Base-by-base conservation (phyloP, 2,113 vertebrate genomes). In the Tyrannus savana region DNA sequence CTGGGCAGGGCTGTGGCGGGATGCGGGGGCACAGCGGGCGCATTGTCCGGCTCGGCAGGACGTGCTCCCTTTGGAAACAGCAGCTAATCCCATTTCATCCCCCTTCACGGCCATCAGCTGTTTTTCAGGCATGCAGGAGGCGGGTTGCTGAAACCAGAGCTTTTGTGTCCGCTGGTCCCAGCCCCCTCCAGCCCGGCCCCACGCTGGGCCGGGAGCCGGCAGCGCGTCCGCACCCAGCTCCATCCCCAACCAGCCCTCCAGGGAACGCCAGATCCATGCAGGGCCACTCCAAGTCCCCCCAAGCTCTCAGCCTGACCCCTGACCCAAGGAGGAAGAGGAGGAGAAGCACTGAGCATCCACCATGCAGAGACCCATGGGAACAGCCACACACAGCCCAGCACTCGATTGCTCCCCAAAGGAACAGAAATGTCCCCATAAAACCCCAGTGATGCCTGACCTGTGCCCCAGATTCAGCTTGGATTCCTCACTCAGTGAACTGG, bases 81-180 rank as follows among this genome's bases (percentile, higher is more conserved):
- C 92, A 62, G 96, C 68, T 98, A 97, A 97, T 97, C 97, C 97
- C 95, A 94, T 85, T 97, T 97, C 93, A 96, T 98, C 97, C 97
- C 95, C 88, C 78, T 72, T 37, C 94, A 73, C 6, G 91, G 93
- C 90, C 89, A 97, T 97, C 97, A 98, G 97, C 97, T 97, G 97
- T 97, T 98, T 97, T 96, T 46, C 95, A 97, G 93, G 96, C 96
- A 94, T 86, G 84, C 86, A 71, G 94, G 93, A 94, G 89, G 95
- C 83, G 74, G 95, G 83, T 59, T 79, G 87, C 74, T 94, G 93
- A 94, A 96, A 95, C 42, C 88, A 17, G 94, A 95, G 91, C 94
- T 86, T 90, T 95, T 96, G 95, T 95, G 80, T 62, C 72, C 4
- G 7, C 89, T 2, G 1, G 13, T n/a, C 95, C 95, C 96, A 96